Percentiles rank a stretch among this genome's conserved stretches.
phyloP scores from a whole-genome alignment of 2,113 vertebrate species.

The Poecile atricapillus region DNA sequence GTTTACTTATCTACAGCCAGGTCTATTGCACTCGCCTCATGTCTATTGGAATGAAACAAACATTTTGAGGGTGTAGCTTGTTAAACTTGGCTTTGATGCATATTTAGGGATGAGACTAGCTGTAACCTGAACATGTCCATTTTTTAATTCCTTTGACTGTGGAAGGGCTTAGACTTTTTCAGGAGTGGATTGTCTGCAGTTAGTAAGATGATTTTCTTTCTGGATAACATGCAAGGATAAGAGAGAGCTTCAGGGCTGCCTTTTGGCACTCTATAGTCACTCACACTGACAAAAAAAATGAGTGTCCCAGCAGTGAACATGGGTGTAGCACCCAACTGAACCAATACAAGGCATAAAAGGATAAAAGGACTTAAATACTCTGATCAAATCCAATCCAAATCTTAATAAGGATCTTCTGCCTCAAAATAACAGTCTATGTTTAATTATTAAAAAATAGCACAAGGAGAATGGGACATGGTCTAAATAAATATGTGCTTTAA shows the following conservation, averaged over 20 bases:
- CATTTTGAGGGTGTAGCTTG: background rate
- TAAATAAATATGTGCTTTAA: background rate
- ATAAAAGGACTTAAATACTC: background rate
- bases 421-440: background rate
- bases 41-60: background rate
- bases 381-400: background rate
- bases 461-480: background rate
- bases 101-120: background rate
- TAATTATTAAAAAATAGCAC: background rate
- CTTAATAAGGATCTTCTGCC: background rate
- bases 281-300: background rate
- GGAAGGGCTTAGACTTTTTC: background rate
- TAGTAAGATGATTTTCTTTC: background rate
- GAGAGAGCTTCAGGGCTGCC: background rate
- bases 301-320: background rate
- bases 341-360: background rate
- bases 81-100: background rate
- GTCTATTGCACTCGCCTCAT: rapidly evolving
- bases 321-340: background rate
- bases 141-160: background rate
- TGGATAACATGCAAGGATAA: background rate
- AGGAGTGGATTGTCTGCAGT: background rate
- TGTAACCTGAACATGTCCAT: background rate
- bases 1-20: background rate
- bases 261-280: background rate